A percentile compares a stretch with the other conserved stretches of the same genome.
Conservation (phyloP, 2,888 invertebrate genomes). For the Aphodius sticticus region DNA sequence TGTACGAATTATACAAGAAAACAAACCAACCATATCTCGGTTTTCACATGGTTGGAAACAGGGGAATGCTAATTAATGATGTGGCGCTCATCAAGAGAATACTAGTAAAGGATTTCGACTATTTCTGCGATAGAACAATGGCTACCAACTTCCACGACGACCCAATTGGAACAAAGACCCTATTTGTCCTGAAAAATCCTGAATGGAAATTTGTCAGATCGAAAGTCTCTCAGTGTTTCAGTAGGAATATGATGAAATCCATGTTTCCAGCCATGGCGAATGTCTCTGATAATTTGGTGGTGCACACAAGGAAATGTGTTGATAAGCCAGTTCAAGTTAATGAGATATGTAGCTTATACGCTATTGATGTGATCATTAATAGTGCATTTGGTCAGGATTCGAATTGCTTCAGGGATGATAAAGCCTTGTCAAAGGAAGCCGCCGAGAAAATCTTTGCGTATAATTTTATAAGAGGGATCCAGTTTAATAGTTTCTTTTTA, state of each 20-base stretch:
- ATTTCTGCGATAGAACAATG: conserved; percentile 9
- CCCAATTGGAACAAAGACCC: background rate
- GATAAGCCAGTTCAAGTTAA: background rate
- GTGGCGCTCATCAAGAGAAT: conserved; percentile 8
- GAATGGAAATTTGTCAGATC: conserved; percentile 61
- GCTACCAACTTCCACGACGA: background rate
- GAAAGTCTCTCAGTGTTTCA: conserved; percentile 61
- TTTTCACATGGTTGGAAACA: background rate
- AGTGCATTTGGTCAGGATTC: background rate
- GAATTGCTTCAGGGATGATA: background rate
- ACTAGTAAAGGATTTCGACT: conserved; percentile 19
- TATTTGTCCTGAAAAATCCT: conserved; percentile 55
- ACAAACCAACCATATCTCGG: background rate
- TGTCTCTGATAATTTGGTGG: conserved; percentile 39
- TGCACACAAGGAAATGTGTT: background rate
- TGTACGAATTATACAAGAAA: no score
- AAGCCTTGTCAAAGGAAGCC: background rate
- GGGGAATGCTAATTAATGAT: conserved; percentile 6
- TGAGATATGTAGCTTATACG: background rate
- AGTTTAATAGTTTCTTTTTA: conserved; percentile 11
- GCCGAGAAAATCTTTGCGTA: background rate
- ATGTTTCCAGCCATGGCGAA: conserved; percentile 59
- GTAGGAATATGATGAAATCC: conserved; percentile 61
- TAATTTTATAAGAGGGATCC: conserved; percentile 7
- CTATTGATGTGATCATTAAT: background rate